Percentiles rank a stretch among this genome's conserved stretches.
These are phyloP conservation scores for Ellobius talpinus DNA, from an alignment of 2,113 vertebrate species.

Conservation along the genomic window DNA sequence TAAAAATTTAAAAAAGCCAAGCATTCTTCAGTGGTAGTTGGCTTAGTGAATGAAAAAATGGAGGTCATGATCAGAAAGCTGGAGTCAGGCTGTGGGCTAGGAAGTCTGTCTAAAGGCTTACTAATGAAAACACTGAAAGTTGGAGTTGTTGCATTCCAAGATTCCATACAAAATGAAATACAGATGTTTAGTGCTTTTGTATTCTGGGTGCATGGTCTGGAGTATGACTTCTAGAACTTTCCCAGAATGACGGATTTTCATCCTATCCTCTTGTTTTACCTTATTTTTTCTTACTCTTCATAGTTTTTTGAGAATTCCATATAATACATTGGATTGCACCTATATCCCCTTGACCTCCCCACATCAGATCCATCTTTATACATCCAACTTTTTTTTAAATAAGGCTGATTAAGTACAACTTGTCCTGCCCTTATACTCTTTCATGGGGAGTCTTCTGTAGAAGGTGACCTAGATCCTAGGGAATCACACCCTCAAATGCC, in stretches of 20 bases:
- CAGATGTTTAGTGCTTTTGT: not conserved
- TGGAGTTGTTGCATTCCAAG: not conserved
- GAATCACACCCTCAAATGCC: not conserved
- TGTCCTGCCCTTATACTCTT: not conserved
- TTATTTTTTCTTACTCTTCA: not conserved
- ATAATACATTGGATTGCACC: not conserved
- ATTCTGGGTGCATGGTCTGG: not conserved
- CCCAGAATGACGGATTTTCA: not conserved
- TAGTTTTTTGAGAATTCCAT: not conserved
- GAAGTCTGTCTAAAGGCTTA: not conserved
- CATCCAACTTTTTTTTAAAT: not conserved
- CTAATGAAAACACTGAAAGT: not conserved
- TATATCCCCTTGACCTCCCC: not conserved
- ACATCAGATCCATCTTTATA: not conserved
- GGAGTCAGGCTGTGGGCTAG: not conserved
- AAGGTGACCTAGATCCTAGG: not conserved
- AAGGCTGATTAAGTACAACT: not conserved
- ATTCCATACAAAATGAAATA: not conserved
- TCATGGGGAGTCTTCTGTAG: not conserved
- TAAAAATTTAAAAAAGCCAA: not conserved
- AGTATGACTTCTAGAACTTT: not conserved
- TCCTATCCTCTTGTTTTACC: not conserved
- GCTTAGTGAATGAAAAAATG: constrained; percentile 5
- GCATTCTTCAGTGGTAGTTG: not conserved
- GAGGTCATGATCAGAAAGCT: not conserved